These are phyloP conservation scores for Campylomormyrus tamandua DNA, from an alignment of 2,113 vertebrate species.

Conservation along the genomic window DNA sequence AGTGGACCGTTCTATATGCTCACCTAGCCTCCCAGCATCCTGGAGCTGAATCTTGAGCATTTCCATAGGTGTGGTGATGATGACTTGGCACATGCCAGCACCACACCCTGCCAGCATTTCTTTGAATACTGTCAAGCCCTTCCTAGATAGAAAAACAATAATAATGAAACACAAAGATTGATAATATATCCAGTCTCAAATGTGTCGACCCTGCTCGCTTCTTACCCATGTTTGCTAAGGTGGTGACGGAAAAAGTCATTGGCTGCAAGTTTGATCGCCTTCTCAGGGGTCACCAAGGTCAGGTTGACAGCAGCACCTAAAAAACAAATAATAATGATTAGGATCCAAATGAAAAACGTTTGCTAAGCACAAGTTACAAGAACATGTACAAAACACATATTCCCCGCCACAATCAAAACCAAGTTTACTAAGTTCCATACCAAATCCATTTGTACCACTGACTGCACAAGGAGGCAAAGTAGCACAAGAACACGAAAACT, in stretches of 20 bases:
- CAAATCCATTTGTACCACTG: slow-evolving; percentile 23
- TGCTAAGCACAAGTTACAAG: slow-evolving; percentile 7
- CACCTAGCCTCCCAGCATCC: slow-evolving; percentile 69
- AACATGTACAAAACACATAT: slow-evolving; percentile 23
- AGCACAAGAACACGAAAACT: slow-evolving; percentile 1
- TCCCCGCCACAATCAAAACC: slow-evolving; percentile 44
- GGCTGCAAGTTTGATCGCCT: slow-evolving; percentile 69
- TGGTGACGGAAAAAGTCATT: slow-evolving; percentile 68
- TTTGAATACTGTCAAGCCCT: slow-evolving; percentile 59
- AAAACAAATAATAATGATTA: slow-evolving; percentile 44
- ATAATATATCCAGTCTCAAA: background rate
- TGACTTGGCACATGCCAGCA: slow-evolving; percentile 69
- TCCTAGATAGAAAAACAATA: slow-evolving; percentile 42
- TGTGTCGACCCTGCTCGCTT: background rate
- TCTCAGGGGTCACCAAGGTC: slow-evolving; percentile 71
- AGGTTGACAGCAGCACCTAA: slow-evolving; percentile 69
- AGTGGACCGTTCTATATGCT: background rate
- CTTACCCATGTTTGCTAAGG: slow-evolving; percentile 64
- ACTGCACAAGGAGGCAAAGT: slow-evolving; percentile 10
- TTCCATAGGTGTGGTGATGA: slow-evolving; percentile 74
- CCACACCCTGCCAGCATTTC: slow-evolving; percentile 75
- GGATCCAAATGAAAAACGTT: background rate
- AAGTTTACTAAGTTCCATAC: slow-evolving; percentile 25
- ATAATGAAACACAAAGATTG: background rate
- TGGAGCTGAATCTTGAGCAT: slow-evolving; percentile 78